Evolutionary conservation across 92 coral and sea anemone genomes (phyloP), one percentile per base, ranked within the genome.

Genomic region (Palythoa grandiflora): DNA sequence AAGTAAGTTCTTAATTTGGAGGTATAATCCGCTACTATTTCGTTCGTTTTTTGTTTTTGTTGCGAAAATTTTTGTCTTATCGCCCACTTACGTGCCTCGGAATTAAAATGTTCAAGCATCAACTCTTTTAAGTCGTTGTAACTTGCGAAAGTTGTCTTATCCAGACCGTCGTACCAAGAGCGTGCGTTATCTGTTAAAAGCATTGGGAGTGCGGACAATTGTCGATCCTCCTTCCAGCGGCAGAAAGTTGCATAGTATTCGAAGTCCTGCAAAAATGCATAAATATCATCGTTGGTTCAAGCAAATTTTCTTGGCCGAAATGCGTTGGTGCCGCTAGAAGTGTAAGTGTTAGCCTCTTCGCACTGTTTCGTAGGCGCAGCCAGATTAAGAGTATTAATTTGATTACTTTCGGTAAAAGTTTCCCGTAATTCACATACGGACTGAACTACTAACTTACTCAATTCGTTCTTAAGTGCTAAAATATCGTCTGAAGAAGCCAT

Each of bases 221-320:
- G 16, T 0, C 75, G 16, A 5, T 28, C 75, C 2, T 71, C 75
- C 37, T 28, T 71, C 75, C 75, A 37, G 2, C 75, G 47, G 2
- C 75, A 71, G 14, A 71, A 71, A 37, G 75, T 12, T 6, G 75
- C 40, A 37, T 37, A 74, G 15, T 74, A 74, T 47, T 74, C 78
- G 6, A 74, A 74, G 20, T 74, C 37, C 10, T 40, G 55, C 16
- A 74, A 47, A 47, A 74, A 74, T 0, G 79, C 37, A n/a, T 74
- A 36, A 40, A 48, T 21, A 50, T 74, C 55, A 19, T 74, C 55
- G 15, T 16, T 47, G 3, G 36, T 74, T 1, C 79, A 59, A 5
- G 79, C 4, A 74, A 74, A 74, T 17, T 75, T 75, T 39, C 57
- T 48, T 38, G 80, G 80, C 11, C 50, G 48, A 50, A 75, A 75